Evolutionary conservation across 1,140 invertebrate genomes (phyloP), one percentile per base, ranked within the genome.

Genomic region (Drosophila aff.): DNA sequence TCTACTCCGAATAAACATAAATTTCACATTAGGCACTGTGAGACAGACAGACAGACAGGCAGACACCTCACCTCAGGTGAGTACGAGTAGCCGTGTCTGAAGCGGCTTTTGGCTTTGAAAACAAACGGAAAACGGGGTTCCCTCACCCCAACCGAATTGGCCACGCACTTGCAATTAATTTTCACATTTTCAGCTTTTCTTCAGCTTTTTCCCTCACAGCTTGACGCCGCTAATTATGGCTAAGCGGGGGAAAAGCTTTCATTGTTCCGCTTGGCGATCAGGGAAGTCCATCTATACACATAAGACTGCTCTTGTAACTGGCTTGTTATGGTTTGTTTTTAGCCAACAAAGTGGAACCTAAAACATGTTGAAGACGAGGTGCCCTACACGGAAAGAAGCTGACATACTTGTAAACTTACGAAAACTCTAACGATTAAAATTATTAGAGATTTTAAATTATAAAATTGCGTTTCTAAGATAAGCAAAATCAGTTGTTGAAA

Each of bases 1-100:
- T 89, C 84, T 89, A 89, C 80, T 89, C 72, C 61, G 72, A 67
- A 75, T 62, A 74, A 90, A 89, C 84, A 89, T 79, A 90, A 89
- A 79, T 89, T 89, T 89, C 78, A 84, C 85, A 90, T 89, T 89
- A 89, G 85, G 47, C 78, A 78, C 64, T 26, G 53, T 65, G 33
- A 31, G 66, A 41, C 21, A 44, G 49, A 0, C 21, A 44, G 49
- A 0, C 36, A 36, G 21, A 9, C 53, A 57, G 53, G 15, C 21
- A 57, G 53, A 57, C 36, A 57, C 38, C 53, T 40, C 53, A 57
- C 53, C 53, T 57, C 36, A n/a, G 67, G 67, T 72, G 66, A 50
- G 69, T 41, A n/a, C 26, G 33, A 26, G 36, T 57, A 40, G 8
- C 68, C 67, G 31, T 44, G 58, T 44, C 76, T 53, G 61, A 15